Conservation (phyloP, 2,888 invertebrate species). For the Lepidocyrtoides sp. region DNA sequence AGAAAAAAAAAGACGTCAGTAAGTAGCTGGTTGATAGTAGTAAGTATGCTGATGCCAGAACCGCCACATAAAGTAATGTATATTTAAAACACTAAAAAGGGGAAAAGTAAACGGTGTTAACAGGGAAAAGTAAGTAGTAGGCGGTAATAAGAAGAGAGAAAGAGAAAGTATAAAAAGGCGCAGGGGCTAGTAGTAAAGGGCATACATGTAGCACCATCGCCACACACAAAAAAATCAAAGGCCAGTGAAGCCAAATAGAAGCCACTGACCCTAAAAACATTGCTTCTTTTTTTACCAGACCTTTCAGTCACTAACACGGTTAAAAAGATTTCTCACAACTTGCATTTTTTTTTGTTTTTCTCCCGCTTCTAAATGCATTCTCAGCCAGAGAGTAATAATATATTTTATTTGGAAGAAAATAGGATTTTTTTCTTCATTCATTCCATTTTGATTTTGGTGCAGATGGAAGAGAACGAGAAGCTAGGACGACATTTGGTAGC, state of each 20-base stretch:
- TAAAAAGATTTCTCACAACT: slow-evolving; percentile 44
- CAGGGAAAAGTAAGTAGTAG: slow-evolving; percentile 64
- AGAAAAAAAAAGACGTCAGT: no score
- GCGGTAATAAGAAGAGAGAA: slow-evolving; percentile 62
- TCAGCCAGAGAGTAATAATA: background rate
- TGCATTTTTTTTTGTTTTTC: slow-evolving; percentile 31
- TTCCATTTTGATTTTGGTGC: slow-evolving; percentile 86
- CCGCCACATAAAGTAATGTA: slow-evolving; percentile 47
- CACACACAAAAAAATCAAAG: slow-evolving; percentile 21
- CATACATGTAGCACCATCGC: background rate
- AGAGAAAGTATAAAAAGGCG: slow-evolving; percentile 10
- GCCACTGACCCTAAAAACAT: slow-evolving; percentile 52
- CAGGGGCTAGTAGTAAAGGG: slow-evolving; percentile 47
- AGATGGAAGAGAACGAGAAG: slow-evolving; percentile 88
- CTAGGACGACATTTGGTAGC: slow-evolving; percentile 91
- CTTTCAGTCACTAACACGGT: slow-evolving; percentile 28
- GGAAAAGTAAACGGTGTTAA: slow-evolving; percentile 62
- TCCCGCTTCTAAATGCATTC: background rate
- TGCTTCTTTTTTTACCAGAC: background rate
- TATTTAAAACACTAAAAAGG: slow-evolving; percentile 70
- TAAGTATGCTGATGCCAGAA: background rate
- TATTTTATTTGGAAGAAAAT: slow-evolving; percentile 25
- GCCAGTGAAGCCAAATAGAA: slow-evolving; percentile 56
- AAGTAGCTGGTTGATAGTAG: background rate
- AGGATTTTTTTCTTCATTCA: slow-evolving; percentile 61